Base-by-base conservation (phyloP, 2,113 vertebrate genomes). In the Cottus gobio region DNA sequence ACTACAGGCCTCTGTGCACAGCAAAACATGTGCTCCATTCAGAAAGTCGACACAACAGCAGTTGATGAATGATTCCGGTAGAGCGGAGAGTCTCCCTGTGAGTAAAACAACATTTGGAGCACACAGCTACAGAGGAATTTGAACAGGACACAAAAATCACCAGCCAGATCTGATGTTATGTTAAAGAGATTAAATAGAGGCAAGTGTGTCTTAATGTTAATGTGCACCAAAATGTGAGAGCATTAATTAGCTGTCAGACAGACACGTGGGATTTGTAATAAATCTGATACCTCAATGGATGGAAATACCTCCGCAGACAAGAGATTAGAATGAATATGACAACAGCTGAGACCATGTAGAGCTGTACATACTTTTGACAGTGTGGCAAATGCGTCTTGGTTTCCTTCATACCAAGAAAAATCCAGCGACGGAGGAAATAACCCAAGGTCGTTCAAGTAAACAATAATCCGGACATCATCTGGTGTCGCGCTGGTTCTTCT, bases 21-120 rank as follows among this genome's bases (percentile, higher is more conserved):
- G 71, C 57, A 63, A 71, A 44, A 74, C 84, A 89, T 80, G 83
- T 84, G 89, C 82, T 90, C 73, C 87, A 85, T 88, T 90, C 84
- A 87, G 24, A 85, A 84, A 34, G n/a, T n/a, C n/a, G n/a, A n/a
- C n/a, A n/a, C n/a, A n/a, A n/a, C n/a, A n/a, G n/a, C n/a, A n/a
- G n/a, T n/a, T n/a, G n/a, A n/a, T 84, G 74, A 80, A 88, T 85
- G 70, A 82, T 85, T 78, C 4, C 76, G 52, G 67, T 67, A 28
- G 70, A 78, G 62, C 5, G 7, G 46, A 52, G 72, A 71, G 77
- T 80, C 71, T 72, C 71, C 54, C 67, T 75, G 57, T 13, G 73
- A 65, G 73, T 68, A 48, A 60, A 73, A 68, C 64, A 86, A 77
- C 79, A 64, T 46, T 71, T 60, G 61, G 65, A 7, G 11, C 63